phyloP scores from a whole-genome alignment of 2,797 vertebrate genomes.

The Sebastes alutus region DNA sequence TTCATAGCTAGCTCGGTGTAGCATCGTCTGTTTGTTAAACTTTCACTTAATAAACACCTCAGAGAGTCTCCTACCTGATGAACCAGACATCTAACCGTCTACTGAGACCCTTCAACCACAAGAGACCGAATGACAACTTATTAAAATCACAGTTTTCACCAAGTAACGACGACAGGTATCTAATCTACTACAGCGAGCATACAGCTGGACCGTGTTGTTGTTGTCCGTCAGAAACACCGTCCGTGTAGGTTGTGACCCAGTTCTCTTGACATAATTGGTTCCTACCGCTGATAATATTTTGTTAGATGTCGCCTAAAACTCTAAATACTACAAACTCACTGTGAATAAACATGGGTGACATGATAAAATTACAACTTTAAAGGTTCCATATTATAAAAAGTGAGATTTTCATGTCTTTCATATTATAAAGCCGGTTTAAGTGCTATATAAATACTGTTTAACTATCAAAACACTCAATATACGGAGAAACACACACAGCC shows the following conservation, averaged over 20 bases:
- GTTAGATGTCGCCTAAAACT: neutral
- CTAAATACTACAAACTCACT: neutral
- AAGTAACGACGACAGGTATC: neutral
- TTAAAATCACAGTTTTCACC: neutral
- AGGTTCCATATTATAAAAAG: too few relatives aligned
- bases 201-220: conserved; percentile 43
- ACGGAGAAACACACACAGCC: too few relatives aligned
- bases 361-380: neutral
- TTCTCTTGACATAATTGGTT: neutral
- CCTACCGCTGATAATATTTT: conserved; percentile 13
- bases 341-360: neutral
- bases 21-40: neutral
- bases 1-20: neutral
- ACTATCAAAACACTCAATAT: too few relatives aligned
- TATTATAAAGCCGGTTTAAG: too few relatives aligned
- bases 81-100: conserved; percentile 80
- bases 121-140: neutral
- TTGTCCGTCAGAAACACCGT: conserved; percentile 63
- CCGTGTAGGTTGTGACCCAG: conserved; percentile 39
- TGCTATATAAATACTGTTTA: too few relatives aligned
- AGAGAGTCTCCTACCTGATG: conserved; percentile 70
- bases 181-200: rapidly evolving
- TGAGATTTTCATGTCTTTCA: too few relatives aligned
- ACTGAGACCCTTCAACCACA: conserved; percentile 5
- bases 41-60: neutral